Conservation (phyloP, 37 sponge, comb jelly and placozoan genomes). For the Spongilla lacustris region DNA sequence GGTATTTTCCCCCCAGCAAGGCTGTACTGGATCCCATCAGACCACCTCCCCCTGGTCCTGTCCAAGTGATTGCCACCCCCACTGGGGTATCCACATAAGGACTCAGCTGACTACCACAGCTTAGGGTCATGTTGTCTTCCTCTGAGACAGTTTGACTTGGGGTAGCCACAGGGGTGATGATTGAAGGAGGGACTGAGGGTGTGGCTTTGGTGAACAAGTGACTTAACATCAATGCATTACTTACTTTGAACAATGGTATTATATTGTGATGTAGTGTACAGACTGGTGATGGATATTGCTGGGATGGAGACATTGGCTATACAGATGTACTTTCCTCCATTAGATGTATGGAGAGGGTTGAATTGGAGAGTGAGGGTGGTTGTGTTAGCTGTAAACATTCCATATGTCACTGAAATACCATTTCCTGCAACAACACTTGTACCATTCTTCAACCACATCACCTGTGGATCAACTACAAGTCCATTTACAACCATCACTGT, state of each 20-base stretch:
- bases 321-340: conserved; percentile 52
- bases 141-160: no score
- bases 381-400: not conserved
- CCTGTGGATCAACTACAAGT: not conserved
- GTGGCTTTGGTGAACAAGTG: no score
- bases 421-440: not conserved
- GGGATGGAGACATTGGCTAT: conserved; percentile 19
- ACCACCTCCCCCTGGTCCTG: no score
- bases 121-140: no score
- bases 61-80: no score
- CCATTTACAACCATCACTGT: not conserved
- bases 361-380: conserved; percentile 6
- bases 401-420: not conserved
- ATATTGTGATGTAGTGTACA: not conserved
- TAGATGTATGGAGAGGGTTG: conserved; percentile 19
- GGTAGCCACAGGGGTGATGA: no score
- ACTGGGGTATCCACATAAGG: no score
- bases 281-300: not conserved
- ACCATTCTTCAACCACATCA: conserved; percentile 24
- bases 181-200: no score
- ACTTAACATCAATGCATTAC: no score
- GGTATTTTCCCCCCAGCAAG: no score
- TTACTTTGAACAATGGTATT: conserved; percentile 29
- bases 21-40: no score
- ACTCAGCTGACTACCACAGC: no score